These are phyloP conservation scores for Melanotaenia nigrans DNA, from an alignment of 2,797 vertebrate species.

Conservation along the genomic window DNA sequence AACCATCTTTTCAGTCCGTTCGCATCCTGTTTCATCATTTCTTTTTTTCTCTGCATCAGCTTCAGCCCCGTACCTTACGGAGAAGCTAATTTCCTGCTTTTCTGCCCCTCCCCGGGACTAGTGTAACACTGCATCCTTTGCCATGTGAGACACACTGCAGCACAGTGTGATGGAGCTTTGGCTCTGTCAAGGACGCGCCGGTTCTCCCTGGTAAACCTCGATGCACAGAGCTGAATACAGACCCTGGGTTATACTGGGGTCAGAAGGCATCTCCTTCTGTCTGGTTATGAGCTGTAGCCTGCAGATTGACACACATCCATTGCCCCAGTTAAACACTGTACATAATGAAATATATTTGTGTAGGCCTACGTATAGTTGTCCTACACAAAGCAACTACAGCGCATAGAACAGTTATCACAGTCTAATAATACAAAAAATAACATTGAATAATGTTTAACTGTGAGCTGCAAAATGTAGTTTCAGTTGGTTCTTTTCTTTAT, in stretches of 20 bases:
- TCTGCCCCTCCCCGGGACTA: slow-evolving; percentile 38
- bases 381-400: not conserved
- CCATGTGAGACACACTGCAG: slow-evolving; percentile 66
- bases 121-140: slow-evolving; percentile 50
- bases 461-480: not conserved
- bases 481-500: not conserved
- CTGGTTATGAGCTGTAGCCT: slow-evolving; percentile 21
- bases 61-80: slow-evolving; percentile 17
- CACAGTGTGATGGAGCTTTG: slow-evolving; percentile 56
- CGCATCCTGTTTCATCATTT: slow-evolving; percentile 39
- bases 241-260: slow-evolving; percentile 57
- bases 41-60: slow-evolving; percentile 18
- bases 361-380: not conserved
- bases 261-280: slow-evolving; percentile 47
- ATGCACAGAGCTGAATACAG: slow-evolving; percentile 49
- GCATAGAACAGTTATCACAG: not conserved
- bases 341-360: not conserved
- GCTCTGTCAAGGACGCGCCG: slow-evolving; percentile 54
- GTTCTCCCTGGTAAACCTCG: slow-evolving; percentile 24
- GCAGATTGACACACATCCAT: slow-evolving; percentile 13
- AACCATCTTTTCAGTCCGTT: slow-evolving; percentile 11
- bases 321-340: slow-evolving; percentile 12
- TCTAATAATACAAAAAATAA: not conserved
- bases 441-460: not conserved
- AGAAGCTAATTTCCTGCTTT: slow-evolving; percentile 38